Evolutionary conservation across 1,140 invertebrate species (phyloP).

Genomic region (Hycleus cichorii): DNA sequence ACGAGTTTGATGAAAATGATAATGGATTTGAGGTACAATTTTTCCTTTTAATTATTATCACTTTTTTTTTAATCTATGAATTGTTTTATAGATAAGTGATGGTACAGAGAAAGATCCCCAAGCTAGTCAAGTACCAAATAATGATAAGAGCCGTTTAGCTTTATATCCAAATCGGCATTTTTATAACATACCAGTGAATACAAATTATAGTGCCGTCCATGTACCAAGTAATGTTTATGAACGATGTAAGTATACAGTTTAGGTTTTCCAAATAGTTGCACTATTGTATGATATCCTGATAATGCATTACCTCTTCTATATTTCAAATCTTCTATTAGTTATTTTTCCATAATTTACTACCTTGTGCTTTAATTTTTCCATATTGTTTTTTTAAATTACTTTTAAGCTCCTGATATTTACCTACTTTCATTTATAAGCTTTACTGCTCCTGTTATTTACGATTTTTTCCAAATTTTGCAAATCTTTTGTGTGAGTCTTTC

Average conservation of each 20-base stretch:
- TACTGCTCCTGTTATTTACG: too few relatives aligned
- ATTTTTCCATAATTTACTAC: too few relatives aligned
- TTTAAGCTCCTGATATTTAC: too few relatives aligned
- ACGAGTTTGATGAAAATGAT: slow-evolving; percentile 29
- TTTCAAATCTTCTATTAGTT: too few relatives aligned
- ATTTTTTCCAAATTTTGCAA: too few relatives aligned
- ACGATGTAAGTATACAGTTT: slow-evolving; percentile 55
- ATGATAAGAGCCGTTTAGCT: slow-evolving; percentile 43
- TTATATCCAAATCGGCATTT: slow-evolving; percentile 69
- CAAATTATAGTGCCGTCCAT: slow-evolving; percentile 81
- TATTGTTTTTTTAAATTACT: too few relatives aligned
- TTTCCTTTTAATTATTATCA: not conserved
- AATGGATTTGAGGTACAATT: slow-evolving; percentile 17
- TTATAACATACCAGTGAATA: slow-evolving; percentile 72
- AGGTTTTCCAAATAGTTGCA: not conserved
- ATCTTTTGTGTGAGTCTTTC: too few relatives aligned
- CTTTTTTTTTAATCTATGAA: not conserved
- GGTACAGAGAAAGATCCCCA: slow-evolving; percentile 30
- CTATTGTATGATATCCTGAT: not conserved
- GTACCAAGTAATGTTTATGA: slow-evolving; percentile 95
- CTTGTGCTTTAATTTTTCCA: too few relatives aligned
- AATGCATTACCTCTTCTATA: too few relatives aligned
- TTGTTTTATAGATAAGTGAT: slow-evolving; percentile 24
- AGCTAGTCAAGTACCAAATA: slow-evolving; percentile 42
- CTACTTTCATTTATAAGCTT: too few relatives aligned